phyloP scores from a whole-genome alignment of 2,888 invertebrate species.

The Lepidocyrtoides sp. region DNA sequence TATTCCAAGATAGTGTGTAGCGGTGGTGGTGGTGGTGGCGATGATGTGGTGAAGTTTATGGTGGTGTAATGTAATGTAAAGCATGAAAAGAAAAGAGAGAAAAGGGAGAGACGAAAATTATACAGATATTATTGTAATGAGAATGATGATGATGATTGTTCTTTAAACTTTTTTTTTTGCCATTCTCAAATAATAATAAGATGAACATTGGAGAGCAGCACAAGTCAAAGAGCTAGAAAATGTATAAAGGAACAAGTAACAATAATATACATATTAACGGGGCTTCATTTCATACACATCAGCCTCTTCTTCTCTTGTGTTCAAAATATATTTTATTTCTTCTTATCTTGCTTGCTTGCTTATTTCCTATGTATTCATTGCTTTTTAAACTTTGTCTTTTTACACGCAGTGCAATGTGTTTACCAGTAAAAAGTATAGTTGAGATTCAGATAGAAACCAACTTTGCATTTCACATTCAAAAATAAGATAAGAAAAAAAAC shows the following conservation, averaged over 20 bases:
- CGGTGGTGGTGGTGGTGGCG: slow-evolving; percentile 24
- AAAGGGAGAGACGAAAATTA: slow-evolving; percentile 10
- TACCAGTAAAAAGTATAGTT: too few relatives aligned
- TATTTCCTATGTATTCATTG: too few relatives aligned
- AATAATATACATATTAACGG: background rate
- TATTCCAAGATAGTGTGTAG: too few relatives aligned
- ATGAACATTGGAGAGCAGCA: background rate
- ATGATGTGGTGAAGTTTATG: background rate
- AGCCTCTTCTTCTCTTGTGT: background rate
- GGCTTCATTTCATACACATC: background rate
- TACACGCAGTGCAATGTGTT: slow-evolving; percentile 12
- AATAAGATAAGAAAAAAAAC: background rate
- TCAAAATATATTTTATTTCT: background rate
- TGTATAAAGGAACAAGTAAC: background rate
- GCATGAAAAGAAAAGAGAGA: slow-evolving; percentile 1
- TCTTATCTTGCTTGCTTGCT: background rate
- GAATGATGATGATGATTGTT: slow-evolving; percentile 2
- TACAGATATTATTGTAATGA: too few relatives aligned
- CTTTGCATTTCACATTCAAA: slow-evolving; percentile 19
- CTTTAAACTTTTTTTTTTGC: background rate
- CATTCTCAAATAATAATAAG: slow-evolving; percentile 2
- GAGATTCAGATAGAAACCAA: background rate
- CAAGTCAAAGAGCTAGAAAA: background rate
- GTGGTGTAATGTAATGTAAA: background rate
- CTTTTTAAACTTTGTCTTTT: slow-evolving; percentile 17